Evolutionary conservation across 2,113 vertebrate genomes (phyloP).

Genomic region (Brachypteracias leptosomus): DNA sequence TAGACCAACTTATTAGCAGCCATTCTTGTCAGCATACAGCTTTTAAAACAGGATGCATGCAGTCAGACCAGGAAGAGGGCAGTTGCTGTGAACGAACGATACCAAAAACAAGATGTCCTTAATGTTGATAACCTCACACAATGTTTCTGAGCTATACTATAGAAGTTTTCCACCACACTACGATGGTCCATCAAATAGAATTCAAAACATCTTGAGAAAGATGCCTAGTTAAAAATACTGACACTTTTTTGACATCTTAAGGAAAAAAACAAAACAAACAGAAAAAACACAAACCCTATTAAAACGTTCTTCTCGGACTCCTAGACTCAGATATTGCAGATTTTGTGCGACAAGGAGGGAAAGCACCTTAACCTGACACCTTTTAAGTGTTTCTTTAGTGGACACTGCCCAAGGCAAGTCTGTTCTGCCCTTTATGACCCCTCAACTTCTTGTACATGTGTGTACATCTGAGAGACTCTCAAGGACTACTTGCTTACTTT

Average conservation of each 20-base stretch:
- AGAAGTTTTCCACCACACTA: not conserved
- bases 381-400: not conserved
- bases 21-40: conserved; percentile 17
- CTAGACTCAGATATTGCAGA: not conserved
- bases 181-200: not conserved
- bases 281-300: no score
- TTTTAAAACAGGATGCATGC: conserved; percentile 60
- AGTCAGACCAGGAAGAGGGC: conserved; percentile 62
- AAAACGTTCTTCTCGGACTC: not conserved
- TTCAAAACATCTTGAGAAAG: not conserved
- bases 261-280: not conserved
- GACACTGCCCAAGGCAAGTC: not conserved
- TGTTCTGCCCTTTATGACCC: not conserved
- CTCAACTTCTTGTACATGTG: not conserved
- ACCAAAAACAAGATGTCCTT: conserved; percentile 46
- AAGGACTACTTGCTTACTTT: not conserved
- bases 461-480: not conserved
- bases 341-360: fast-evolving
- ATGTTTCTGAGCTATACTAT: not conserved
- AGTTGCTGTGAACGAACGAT: conserved; percentile 53
- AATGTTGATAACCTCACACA: not conserved
- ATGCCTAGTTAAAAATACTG: not conserved
- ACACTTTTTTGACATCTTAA: not conserved
- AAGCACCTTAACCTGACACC: not conserved
- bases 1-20: not conserved